Conservation (phyloP, 1,140 invertebrate genomes). For the Pachypeltis micranthus region DNA sequence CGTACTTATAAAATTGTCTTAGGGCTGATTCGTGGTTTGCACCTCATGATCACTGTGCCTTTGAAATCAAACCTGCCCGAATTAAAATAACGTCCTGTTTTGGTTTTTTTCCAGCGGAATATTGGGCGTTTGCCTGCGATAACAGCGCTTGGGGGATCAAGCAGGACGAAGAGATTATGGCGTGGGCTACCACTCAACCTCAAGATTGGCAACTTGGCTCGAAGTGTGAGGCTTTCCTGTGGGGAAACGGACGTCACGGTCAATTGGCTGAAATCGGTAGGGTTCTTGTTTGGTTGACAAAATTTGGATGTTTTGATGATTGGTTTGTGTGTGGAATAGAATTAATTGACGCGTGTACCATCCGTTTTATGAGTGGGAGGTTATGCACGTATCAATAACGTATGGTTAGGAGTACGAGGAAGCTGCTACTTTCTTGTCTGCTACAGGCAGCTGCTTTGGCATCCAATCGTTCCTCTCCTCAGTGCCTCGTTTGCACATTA, state of each 20-base stretch:
- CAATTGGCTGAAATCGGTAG: conserved; percentile 47
- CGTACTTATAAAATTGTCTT: too few relatives aligned
- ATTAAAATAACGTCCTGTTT: background rate
- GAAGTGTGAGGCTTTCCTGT: conserved; percentile 48
- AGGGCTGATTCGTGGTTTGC: too few relatives aligned
- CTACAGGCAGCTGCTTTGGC: too few relatives aligned
- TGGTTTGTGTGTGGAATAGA: too few relatives aligned
- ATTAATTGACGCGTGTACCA: too few relatives aligned
- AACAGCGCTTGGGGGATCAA: conserved; percentile 43
- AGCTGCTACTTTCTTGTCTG: too few relatives aligned
- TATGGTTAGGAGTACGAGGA: too few relatives aligned
- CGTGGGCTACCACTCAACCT: conserved; percentile 47
- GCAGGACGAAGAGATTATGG: conserved; percentile 50
- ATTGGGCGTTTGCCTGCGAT: conserved; percentile 33
- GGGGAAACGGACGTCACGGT: conserved; percentile 51
- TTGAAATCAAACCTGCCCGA: background rate
- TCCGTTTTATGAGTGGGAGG: too few relatives aligned
- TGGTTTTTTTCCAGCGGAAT: conserved; percentile 28
- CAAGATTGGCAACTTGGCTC: conserved; percentile 57
- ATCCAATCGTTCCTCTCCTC: too few relatives aligned
- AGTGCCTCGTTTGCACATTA: too few relatives aligned
- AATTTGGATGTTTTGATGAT: background rate
- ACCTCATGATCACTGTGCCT: too few relatives aligned
- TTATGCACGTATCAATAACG: too few relatives aligned
- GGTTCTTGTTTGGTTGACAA: background rate